phyloP scores from a whole-genome alignment of 2,797 vertebrate genomes.

The Alcedo atthis region DNA sequence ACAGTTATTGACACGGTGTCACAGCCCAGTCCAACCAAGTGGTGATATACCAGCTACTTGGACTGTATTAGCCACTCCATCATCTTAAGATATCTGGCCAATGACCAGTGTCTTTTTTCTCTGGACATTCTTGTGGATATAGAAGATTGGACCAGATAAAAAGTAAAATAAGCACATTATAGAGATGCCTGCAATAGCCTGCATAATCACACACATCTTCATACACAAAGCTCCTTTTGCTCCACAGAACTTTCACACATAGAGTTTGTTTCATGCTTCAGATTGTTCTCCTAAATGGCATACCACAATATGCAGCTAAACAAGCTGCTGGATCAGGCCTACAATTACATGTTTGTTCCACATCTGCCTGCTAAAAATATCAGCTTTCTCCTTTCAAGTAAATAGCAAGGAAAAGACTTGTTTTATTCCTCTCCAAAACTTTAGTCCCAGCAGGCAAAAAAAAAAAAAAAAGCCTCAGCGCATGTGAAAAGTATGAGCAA shows the following conservation, averaged over 20 bases:
- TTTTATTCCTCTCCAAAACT: constrained; percentile 8
- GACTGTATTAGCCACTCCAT: not conserved
- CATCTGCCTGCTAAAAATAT: constrained; percentile 37
- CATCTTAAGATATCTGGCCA: not conserved
- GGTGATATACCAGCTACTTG: not conserved
- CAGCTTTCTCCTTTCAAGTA: constrained; percentile 25
- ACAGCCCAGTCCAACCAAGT: not conserved
- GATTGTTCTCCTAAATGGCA: not conserved
- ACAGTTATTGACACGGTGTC: not conserved
- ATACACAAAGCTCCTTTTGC: not conserved
- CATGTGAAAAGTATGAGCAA: not conserved
- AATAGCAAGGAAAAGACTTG: not conserved
- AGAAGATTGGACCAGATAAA: not conserved
- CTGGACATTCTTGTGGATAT: not conserved
- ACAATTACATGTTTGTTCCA: constrained; percentile 14
- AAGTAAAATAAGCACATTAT: not conserved
- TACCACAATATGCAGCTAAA: not conserved
- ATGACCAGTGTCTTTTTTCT: not conserved
- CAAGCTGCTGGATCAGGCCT: not conserved
- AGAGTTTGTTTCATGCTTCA: not conserved
- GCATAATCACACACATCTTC: not conserved
- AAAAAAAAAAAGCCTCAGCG: not conserved
- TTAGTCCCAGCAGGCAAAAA: not conserved
- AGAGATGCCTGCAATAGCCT: not conserved
- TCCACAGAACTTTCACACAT: not conserved